Evolutionary conservation across 2,888 invertebrate species (phyloP), one percentile per base, ranked within the genome.

Genomic region (Pseudanteris insignis): DNA sequence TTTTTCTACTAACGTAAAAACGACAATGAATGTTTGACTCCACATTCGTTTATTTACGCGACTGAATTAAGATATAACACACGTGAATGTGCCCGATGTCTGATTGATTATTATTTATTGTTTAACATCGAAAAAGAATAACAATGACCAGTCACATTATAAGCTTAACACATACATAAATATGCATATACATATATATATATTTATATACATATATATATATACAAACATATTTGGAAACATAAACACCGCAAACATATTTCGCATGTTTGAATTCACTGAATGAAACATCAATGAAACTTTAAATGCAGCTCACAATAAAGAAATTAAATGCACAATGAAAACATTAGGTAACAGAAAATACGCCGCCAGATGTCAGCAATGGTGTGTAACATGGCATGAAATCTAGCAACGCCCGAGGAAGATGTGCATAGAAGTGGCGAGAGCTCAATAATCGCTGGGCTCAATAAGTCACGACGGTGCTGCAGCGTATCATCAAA

Each of bases 231-330:
- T n/a, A n/a, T n/a, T n/a, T n/a, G 41, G 28, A 40, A 55, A 46
- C 50, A 55, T 51, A 33, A 38, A 43, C 54, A 38, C 38, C 41
- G 40, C 18, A 18, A 18, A 18, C 32, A 48, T 46, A 14, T 11
- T 40, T 53, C 13, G 37, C 15, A 44, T 37, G 21, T 21, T 33
- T 29, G 15, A 43, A 36, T 47, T 51, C 18, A 18, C 3, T 18
- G 18, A 18, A 53, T 47, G 40, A 47, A 25, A 30, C 38, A 47
- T 53, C 9, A 59, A 61, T 32, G 41, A 41, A 48, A 50, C 32
- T 33, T 55, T 30, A 58, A 58, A 37, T 48, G 59, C 57, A 62
- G 7, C 24, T 46, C 37, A 57, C 47, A 61, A 36, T 32, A 40
- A 47, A 40, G 12, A 25, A 55, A 55, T 9, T 28, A 54, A 54